phyloP scores from a whole-genome alignment of 2,888 invertebrate genomes.

The Aspidiotus destructor region DNA sequence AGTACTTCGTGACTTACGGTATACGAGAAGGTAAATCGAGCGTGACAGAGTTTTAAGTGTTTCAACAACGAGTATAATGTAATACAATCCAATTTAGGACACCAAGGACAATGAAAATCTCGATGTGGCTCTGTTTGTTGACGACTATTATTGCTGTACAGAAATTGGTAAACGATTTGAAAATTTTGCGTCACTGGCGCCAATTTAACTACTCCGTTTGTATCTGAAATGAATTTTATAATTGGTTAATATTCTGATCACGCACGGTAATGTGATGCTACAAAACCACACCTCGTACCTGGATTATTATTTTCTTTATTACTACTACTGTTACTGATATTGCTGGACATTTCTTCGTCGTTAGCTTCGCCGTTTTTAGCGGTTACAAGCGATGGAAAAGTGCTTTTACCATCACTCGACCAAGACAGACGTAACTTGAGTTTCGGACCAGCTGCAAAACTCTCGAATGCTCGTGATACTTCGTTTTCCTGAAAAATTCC shows the following conservation, averaged over 20 bases:
- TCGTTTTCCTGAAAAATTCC: constrained; percentile 15
- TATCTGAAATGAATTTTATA: neutral
- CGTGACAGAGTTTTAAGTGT: constrained; percentile 87
- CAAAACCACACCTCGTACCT: constrained; percentile 40
- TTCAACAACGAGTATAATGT: constrained; percentile 80
- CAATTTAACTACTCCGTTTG: constrained; percentile 17
- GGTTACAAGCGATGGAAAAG: neutral
- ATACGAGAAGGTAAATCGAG: constrained; percentile 86
- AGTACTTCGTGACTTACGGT: constrained; percentile 52
- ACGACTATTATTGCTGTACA: constrained; percentile 86
- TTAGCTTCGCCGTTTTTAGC: neutral
- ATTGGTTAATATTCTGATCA: neutral
- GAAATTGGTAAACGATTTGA: constrained; percentile 89
- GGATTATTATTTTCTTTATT: constrained; percentile 45
- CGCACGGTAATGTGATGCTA: neutral
- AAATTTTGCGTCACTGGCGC: constrained; percentile 45
- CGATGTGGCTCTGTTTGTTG: constrained; percentile 92
- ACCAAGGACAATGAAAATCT: constrained; percentile 93
- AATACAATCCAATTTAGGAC: constrained; percentile 71
- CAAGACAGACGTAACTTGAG: constrained; percentile 76
- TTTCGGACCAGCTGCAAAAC: constrained; percentile 48
- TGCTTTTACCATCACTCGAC: constrained; percentile 48
- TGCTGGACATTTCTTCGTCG: neutral
- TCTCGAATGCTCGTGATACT: constrained; percentile 20
- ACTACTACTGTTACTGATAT: constrained; percentile 39